Evolutionary conservation across 1,140 invertebrate genomes (phyloP).

Genomic region (Macrocentrus cingulum): DNA sequence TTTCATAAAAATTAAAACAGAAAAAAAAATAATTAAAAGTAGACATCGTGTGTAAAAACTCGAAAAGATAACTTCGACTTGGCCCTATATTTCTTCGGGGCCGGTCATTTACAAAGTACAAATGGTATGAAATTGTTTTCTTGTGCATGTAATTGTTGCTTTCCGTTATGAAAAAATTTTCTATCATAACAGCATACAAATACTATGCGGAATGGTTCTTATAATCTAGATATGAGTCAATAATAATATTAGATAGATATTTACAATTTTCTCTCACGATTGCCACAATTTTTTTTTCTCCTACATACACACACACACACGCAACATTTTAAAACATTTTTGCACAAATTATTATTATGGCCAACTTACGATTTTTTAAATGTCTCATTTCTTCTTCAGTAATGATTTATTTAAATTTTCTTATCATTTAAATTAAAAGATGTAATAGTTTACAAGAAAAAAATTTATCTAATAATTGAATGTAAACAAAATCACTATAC

Average conservation of each 20-base stretch:
- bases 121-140: conserved; percentile 37
- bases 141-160: conserved; percentile 24
- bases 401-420: background rate
- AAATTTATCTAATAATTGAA: conserved; percentile 11
- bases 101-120: conserved; percentile 39
- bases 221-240: background rate
- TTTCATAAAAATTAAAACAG: background rate
- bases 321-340: conserved; percentile 25
- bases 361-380: too few relatives aligned
- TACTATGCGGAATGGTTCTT: conserved; percentile 39
- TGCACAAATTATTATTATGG: too few relatives aligned
- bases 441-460: background rate
- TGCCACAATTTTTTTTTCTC: conserved; percentile 21
- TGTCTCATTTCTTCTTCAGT: too few relatives aligned
- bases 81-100: conserved; percentile 20
- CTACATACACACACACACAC: conserved; percentile 13
- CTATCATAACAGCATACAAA: conserved; percentile 30
- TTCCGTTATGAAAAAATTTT: conserved; percentile 9
- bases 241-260: conserved; percentile 30
- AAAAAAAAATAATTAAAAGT: conserved; percentile 19
- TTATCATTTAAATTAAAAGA: conserved; percentile 10
- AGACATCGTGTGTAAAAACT: conserved; percentile 18
- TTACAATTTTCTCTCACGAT: conserved; percentile 31
- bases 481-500: conserved; percentile 17
- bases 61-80: conserved; percentile 14